Conservation (phyloP, 2,888 invertebrate genomes). For the Andrena chrysosceles region DNA sequence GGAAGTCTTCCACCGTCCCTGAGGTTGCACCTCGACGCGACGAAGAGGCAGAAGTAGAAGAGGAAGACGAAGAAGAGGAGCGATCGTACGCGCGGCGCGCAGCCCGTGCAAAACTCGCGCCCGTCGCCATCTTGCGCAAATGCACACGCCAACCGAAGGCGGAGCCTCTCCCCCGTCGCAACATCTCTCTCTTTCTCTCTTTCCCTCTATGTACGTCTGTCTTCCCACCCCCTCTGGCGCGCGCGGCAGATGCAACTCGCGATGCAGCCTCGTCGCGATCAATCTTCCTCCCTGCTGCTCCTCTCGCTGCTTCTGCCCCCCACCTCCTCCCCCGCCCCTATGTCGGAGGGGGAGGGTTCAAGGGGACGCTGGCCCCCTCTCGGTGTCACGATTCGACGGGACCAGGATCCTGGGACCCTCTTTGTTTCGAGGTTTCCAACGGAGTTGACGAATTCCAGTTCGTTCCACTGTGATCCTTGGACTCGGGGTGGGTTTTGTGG, state of each 20-base stretch:
- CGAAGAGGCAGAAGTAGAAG: conserved; percentile 15
- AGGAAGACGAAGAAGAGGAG: background rate
- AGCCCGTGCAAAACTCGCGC: conserved; percentile 70
- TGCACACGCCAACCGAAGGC: conserved; percentile 83
- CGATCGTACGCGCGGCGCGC: conserved; percentile 43
- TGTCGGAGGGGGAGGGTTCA: conserved; percentile 3
- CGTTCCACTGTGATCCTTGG: no score
- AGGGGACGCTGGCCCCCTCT: conserved; percentile 36
- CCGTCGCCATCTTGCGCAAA: conserved; percentile 85
- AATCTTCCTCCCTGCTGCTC: conserved; percentile 65
- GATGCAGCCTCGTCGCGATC: conserved; percentile 74
- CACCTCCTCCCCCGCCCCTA: background rate
- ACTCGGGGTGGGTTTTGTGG: no score
- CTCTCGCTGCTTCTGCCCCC: conserved; percentile 3
- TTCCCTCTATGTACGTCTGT: conserved; percentile 24
- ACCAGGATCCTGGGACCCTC: background rate
- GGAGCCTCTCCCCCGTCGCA: conserved; percentile 79
- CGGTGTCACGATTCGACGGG: conserved; percentile 42
- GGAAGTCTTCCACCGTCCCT: background rate
- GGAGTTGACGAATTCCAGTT: background rate
- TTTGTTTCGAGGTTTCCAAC: background rate
- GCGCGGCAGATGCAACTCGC: conserved; percentile 65
- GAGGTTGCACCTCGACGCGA: background rate
- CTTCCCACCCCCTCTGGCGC: conserved; percentile 29
- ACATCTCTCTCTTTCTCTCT: conserved; percentile 60